Evolutionary conservation across 2,797 vertebrate species (phyloP), one percentile per base, ranked within the genome.

Genomic region (Spea hammondii): DNA sequence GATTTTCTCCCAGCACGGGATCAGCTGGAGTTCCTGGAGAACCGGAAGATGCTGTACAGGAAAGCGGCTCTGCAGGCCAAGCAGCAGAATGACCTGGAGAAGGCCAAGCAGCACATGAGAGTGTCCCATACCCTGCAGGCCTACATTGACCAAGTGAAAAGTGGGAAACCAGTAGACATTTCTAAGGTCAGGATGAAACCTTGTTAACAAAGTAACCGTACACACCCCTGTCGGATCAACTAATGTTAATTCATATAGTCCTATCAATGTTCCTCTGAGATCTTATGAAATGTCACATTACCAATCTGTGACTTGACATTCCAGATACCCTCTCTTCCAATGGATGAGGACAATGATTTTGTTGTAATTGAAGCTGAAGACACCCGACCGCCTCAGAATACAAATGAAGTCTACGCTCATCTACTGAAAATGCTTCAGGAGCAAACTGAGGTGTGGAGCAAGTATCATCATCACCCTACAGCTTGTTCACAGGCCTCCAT

Each of bases 281-380:
- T 13, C 45, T 65, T 5, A 10, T 65, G 17, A 32, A 8, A 44
- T 10, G 9, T 67, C 4, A 8, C 10, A 9, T 48, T 11, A 47
- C 65, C 45, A 13, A 10, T 44, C 45, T 82, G 70, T 83, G 45
- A 69, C 70, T 83, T 89, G 5, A 6, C 59, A 12, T 85, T 68
- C 8, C 79, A 99, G 97, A 89, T 98, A 64, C 96, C 96, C 50
- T 96, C 96, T 50, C 69, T 95, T 94, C 53, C 95, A 93, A 68
- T 86, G 5, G 95, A 95, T 84, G 96, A 98, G 5, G 96, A 98
- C 0, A 92, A 93, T 4, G 96, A 96, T 87, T 99, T 98, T 87
- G 96, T 98, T 86, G 88, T 99, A 81, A 92, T 99, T 72, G 94
- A 96, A 86, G 96, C 96, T 72, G 94, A 93, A n/a, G 97, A 98